phyloP scores from a whole-genome alignment of 2,888 invertebrate species.

The Sisyra nigra region DNA sequence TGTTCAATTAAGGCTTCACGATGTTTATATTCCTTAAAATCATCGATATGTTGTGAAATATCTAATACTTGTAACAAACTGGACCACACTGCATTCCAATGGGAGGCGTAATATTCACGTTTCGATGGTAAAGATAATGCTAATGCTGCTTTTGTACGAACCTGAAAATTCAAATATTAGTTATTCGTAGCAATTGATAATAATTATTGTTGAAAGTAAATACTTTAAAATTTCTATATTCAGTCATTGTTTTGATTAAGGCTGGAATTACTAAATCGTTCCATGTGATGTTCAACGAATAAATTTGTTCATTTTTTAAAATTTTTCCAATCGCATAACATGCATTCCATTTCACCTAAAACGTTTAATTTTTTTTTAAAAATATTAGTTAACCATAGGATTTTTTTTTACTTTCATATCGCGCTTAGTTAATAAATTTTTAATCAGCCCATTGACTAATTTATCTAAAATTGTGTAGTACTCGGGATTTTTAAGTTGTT shows the following conservation, averaged over 20 bases:
- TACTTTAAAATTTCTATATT: constrained; percentile 27
- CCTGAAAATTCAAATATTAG: constrained; percentile 48
- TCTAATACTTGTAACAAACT: constrained; percentile 58
- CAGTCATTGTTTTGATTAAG: constrained; percentile 20
- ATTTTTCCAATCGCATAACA: constrained; percentile 76
- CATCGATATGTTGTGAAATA: constrained; percentile 60
- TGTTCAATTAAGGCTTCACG: constrained; percentile 75
- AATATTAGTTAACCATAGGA: not conserved
- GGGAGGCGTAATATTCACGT: constrained; percentile 45
- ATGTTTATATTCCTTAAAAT: constrained; percentile 73
- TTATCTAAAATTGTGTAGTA: constrained; percentile 36
- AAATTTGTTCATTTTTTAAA: constrained; percentile 44
- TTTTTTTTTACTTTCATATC: constrained; percentile 52
- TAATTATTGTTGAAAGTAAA: not conserved
- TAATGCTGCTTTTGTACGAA: constrained; percentile 70
- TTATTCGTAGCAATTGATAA: not conserved
- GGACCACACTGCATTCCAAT: constrained; percentile 48
- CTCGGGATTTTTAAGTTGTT: constrained; percentile 31
- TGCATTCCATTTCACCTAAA: constrained; percentile 70
- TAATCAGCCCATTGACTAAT: constrained; percentile 49
- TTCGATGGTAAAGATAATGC: constrained; percentile 48
- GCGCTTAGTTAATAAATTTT: constrained; percentile 48
- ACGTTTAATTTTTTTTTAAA: constrained; percentile 5
- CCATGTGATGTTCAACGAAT: constrained; percentile 26
- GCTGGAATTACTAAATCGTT: constrained; percentile 26